Percentiles rank a stretch among this genome's conserved stretches.
Conservation (phyloP, 2,797 vertebrate species). For the Dallia pectoralis region DNA sequence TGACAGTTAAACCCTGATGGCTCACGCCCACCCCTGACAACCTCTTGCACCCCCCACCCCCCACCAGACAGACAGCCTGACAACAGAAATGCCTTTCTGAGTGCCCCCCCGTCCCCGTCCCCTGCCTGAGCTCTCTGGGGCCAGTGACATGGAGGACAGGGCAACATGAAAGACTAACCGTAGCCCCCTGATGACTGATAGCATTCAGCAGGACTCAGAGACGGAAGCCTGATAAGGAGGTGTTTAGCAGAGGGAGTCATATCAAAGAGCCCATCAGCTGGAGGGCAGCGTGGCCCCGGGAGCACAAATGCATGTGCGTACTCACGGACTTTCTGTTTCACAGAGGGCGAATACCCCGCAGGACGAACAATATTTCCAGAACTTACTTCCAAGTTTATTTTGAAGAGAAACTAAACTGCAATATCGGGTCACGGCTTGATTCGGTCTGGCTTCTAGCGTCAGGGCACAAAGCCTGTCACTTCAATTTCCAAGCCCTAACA, state of each 20-base stretch:
- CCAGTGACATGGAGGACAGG: background rate
- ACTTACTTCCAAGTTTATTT: slow-evolving; percentile 3
- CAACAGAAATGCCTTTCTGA: slow-evolving; percentile 34
- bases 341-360: slow-evolving; percentile 7
- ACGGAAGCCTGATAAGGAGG: slow-evolving; percentile 64
- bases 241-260: slow-evolving; percentile 6
- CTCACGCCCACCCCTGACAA: slow-evolving; percentile 24
- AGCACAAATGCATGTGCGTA: background rate
- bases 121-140: slow-evolving; percentile 15
- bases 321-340: background rate
- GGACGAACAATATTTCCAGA: slow-evolving; percentile 14
- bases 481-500: slow-evolving; percentile 50
- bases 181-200: slow-evolving; percentile 72
- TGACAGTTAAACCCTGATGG: slow-evolving; percentile 59
- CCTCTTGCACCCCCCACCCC: slow-evolving; percentile 19
- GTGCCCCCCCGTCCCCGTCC: background rate
- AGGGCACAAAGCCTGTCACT: slow-evolving; percentile 36
- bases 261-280: background rate
- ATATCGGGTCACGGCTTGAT: background rate
- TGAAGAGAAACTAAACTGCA: slow-evolving; percentile 9
- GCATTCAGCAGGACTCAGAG: slow-evolving; percentile 60
- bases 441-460: background rate
- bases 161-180: slow-evolving; percentile 57
- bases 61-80: slow-evolving; percentile 31
- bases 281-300: background rate